Evolutionary conservation across 2,113 vertebrate species (phyloP), one percentile per base, ranked within the genome.

Genomic region (Zosterops pallidus): DNA sequence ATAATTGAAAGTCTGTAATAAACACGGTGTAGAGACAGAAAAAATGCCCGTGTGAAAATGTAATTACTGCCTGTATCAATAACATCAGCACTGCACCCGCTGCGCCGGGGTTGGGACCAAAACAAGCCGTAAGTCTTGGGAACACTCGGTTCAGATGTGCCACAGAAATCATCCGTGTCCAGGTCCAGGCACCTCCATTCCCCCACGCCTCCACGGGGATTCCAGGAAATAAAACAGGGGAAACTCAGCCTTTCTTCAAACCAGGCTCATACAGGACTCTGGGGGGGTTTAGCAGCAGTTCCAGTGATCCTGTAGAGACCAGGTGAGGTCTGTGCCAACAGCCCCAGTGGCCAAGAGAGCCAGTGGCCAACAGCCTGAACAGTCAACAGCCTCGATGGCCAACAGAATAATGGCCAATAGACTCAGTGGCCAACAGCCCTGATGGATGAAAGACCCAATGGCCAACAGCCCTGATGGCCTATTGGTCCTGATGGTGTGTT

Each of bases 61-160:
- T 92, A 95, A 89, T 96, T 96, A 89, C 90, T 64, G 90, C 84
- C 56, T 78, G 84, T 89, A 95, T 91, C 95, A 96, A 92, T 95
- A 95, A 96, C 81, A 92, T 42, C 96, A n/a, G 18, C 47, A 7
- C 72, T 72, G 60, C 57, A 41, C 57, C 4, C 9, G 23, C 93
- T 94, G 93, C 3, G 2, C 47, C 12, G 9, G 74, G 86, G 56
- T 20, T 84, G 24, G 11, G 74, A 63, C 92, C 95, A 79, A 84
- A 91, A 92, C 89, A 94, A 95, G 89, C 86, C 55, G 9, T 92
- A 95, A 94, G 91, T 96, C 89, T 81, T 75, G 65, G 33, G 81
- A 90, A 16, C 4, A 2, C 77, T 89, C 23, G 7, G 22, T 46
- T 91, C 74, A 33, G 89, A 37, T 31, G 69, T 4, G 5, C 69